Conservation (phyloP, 2,888 invertebrate species). For the Gortyna flavago region DNA sequence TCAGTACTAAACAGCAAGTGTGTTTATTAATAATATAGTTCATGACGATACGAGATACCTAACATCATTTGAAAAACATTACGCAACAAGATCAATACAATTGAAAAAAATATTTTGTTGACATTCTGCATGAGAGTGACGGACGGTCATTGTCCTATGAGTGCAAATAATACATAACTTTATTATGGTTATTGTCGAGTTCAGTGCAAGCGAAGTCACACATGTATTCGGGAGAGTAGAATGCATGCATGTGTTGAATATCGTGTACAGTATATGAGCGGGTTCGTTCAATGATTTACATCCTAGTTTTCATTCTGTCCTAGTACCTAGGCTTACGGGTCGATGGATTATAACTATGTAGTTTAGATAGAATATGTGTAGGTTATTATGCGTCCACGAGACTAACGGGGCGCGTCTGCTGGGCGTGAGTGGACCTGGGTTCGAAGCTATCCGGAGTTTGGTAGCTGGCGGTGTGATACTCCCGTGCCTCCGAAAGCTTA, state of each 20-base stretch:
- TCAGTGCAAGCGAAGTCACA: constrained; percentile 11
- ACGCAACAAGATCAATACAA: not conserved
- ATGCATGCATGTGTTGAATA: constrained; percentile 10
- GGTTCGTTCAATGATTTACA: constrained; percentile 10
- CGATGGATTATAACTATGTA: not conserved
- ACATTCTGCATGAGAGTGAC: not conserved
- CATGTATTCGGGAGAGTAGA: not conserved
- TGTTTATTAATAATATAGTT: not conserved
- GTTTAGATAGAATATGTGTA: not conserved
- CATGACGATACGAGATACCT: not conserved
- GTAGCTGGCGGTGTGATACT: not conserved
- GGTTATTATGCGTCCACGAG: not conserved
- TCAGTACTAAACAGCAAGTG: not conserved
- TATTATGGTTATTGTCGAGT: not conserved
- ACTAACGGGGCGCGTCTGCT: not conserved
- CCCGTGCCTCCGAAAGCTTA: not conserved
- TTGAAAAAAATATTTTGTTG: constrained; percentile 1
- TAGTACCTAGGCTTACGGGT: constrained; percentile 2
- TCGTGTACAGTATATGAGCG: constrained; percentile 9
- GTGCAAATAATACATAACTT: constrained; percentile 4
- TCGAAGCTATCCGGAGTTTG: not conserved
- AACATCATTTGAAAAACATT: not conserved
- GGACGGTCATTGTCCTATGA: constrained; percentile 8
- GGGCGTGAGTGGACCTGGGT: not conserved
- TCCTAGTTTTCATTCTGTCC: constrained; percentile 25